A percentile compares a stretch with the other conserved stretches of the same genome.
These are phyloP conservation scores for Selenia dentaria DNA, from an alignment of 2,888 invertebrate genomes.

Conservation along the genomic window DNA sequence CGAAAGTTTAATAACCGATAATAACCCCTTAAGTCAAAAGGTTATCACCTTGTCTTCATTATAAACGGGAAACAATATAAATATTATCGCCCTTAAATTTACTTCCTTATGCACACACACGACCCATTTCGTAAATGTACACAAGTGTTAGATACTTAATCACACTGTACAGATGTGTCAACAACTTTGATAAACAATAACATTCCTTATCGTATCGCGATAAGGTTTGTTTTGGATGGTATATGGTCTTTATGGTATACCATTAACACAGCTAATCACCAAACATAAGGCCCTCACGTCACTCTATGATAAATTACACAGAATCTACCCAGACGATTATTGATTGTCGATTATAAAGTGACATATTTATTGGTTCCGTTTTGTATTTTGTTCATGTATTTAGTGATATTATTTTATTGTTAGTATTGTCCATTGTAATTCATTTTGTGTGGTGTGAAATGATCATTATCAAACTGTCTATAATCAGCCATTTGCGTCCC, in stretches of 20 bases:
- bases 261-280: constrained; percentile 40
- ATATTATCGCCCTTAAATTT: neutral
- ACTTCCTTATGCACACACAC: constrained; percentile 3
- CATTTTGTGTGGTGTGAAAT: too few relatives aligned
- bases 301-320: constrained; percentile 40
- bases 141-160: constrained; percentile 5
- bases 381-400: constrained; percentile 22
- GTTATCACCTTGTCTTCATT: neutral
- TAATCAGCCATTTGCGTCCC: too few relatives aligned
- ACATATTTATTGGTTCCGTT: constrained; percentile 31
- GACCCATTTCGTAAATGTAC: constrained; percentile 1
- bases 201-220: neutral
- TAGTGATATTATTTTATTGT: neutral
- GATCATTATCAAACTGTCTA: too few relatives aligned
- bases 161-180: constrained; percentile 12
- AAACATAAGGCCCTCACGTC: constrained; percentile 38
- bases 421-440: too few relatives aligned
- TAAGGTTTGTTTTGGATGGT: constrained; percentile 15
- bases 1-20: too few relatives aligned
- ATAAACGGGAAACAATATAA: neutral
- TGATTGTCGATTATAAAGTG: constrained; percentile 38
- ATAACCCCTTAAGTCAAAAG: constrained; percentile 1
- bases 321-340: constrained; percentile 31
- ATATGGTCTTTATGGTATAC: constrained; percentile 16
- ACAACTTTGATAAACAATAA: neutral